phyloP scores from a whole-genome alignment of 2,888 invertebrate species.

The Atrina japonica region DNA sequence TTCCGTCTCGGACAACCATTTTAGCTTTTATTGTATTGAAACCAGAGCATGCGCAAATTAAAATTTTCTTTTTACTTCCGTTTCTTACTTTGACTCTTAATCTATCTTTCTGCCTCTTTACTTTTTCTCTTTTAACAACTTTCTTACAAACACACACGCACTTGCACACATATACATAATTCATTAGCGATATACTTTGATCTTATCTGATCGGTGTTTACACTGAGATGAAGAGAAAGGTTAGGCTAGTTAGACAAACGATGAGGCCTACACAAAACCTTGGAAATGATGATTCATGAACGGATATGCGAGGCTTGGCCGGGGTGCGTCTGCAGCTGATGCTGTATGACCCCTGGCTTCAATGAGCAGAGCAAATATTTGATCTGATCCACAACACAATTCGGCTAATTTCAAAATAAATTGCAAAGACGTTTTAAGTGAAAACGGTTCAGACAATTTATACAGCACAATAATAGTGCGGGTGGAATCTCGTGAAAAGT shows the following conservation, averaged over 20 bases:
- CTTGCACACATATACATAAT: slow-evolving; percentile 14
- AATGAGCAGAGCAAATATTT: neutral
- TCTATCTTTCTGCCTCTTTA: slow-evolving; percentile 19
- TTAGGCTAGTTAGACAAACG: slow-evolving; percentile 42
- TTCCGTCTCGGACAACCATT: neutral
- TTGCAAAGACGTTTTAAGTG: no score
- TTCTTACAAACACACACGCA: neutral
- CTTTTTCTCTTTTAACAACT: slow-evolving; percentile 2
- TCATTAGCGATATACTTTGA: slow-evolving; percentile 44
- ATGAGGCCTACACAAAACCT: slow-evolving; percentile 44
- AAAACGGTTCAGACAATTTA: no score
- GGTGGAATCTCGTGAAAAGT: no score
- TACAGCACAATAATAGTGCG: no score
- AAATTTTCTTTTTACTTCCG: neutral
- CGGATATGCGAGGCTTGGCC: slow-evolving; percentile 47
- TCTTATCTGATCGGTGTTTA: slow-evolving; percentile 54
- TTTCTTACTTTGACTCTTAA: slow-evolving; percentile 1
- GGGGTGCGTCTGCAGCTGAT: slow-evolving; percentile 16
- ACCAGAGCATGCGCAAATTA: neutral
- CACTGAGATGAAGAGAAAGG: slow-evolving; percentile 52
- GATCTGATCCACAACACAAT: slow-evolving; percentile 37
- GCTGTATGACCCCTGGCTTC: slow-evolving; percentile 7
- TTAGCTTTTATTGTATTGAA: neutral
- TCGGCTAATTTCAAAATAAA: no score
- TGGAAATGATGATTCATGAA: slow-evolving; percentile 51